Percentiles rank a stretch among this genome's conserved stretches.
phyloP scores from a whole-genome alignment of 2,113 vertebrate species.

The Psilopsiagon aymara region DNA sequence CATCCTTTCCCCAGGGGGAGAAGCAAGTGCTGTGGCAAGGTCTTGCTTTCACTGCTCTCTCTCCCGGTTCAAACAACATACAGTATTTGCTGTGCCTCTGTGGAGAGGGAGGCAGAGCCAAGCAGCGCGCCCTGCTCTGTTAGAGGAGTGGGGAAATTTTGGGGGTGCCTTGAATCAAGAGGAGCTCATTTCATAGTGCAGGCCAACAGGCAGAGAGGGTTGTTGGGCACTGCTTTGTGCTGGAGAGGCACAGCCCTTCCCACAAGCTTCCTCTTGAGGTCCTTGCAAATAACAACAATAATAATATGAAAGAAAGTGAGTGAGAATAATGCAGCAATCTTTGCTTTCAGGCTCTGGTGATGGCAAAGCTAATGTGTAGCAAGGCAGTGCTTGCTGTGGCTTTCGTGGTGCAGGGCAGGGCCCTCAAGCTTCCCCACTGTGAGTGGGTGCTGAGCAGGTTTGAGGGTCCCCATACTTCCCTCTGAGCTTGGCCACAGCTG shows the following conservation, averaged over 20 bases:
- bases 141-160: neutral
- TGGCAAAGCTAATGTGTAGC: neutral
- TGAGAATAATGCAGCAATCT: neutral
- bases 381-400: fast-evolving
- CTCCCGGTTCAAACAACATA: neutral
- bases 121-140: neutral
- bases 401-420: fast-evolving
- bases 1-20: neutral
- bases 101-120: neutral
- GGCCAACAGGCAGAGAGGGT: neutral
- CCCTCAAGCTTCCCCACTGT: fast-evolving
- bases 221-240: neutral
- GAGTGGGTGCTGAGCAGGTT: neutral
- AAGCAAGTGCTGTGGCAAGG: neutral
- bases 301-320: neutral
- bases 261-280: neutral
- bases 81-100: neutral
- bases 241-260: neutral
- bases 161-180: neutral
- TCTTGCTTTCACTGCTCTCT: neutral
- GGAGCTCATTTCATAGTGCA: neutral
- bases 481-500: fast-evolving
- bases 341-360: neutral
- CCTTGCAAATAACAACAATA: neutral
- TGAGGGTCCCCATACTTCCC: neutral